A percentile compares a stretch with the other conserved stretches of the same genome.
Evolutionary conservation across 2,797 vertebrate genomes (phyloP).

Genomic region (Pangasius krempfi): DNA sequence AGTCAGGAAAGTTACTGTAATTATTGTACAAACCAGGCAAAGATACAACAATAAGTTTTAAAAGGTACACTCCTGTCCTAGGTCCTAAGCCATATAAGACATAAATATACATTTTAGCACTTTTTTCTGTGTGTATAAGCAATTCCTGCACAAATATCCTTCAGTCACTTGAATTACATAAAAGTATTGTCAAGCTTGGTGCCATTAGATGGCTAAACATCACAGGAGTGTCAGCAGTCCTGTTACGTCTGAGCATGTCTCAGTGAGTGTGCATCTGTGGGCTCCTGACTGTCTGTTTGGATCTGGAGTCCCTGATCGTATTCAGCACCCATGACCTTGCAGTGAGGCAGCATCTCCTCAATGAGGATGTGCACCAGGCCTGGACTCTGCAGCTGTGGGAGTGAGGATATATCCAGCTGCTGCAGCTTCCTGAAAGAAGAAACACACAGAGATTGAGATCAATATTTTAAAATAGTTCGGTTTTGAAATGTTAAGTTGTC

Average conservation of each 20-base stretch:
- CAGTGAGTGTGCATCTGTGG: conserved; percentile 12
- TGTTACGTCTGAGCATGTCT: background rate
- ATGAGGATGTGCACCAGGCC: conserved; percentile 80
- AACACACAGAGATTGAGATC: background rate
- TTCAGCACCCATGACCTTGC: conserved; percentile 71
- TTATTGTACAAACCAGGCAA: background rate
- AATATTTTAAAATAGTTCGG: background rate
- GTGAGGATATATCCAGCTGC: conserved; percentile 77
- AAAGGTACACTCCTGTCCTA: background rate
- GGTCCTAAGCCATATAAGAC: background rate
- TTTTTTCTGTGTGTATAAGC: background rate
- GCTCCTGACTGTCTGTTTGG: background rate
- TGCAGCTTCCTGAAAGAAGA: conserved; percentile 74
- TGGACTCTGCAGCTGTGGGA: conserved; percentile 72
- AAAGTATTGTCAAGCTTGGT: background rate
- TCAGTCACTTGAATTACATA: background rate
- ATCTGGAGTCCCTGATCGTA: conserved; percentile 62
- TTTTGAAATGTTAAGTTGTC: background rate
- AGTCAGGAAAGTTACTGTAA: background rate
- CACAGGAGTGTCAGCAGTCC: background rate
- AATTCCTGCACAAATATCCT: background rate
- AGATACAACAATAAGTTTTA: background rate
- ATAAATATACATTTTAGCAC: background rate
- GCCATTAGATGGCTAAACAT: background rate
- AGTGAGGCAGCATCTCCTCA: conserved; percentile 87